Evolutionary conservation across 1,140 invertebrate species (phyloP), one percentile per base, ranked within the genome.

Genomic region (Pseudobourletiella spinata): DNA sequence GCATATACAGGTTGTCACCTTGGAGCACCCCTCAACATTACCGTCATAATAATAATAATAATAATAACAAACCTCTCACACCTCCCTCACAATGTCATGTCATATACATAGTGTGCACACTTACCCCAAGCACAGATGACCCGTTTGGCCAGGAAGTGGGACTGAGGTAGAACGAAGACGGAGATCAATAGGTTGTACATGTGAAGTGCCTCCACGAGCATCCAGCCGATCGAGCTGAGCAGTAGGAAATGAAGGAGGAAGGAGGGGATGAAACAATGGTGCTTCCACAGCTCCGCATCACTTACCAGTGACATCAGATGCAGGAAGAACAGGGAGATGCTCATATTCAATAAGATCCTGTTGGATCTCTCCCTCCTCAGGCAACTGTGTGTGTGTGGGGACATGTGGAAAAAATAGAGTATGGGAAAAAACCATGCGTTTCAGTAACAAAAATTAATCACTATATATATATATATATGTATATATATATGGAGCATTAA

Each of bases 131-230:
- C 79, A 28, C 76, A 63, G 14, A 79, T n/a, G 55, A 74, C 73
- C 60, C 80, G 69, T 65, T 81, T 81, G 15, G 79, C 48, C 71
- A 81, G 76, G 65, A 81, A 82, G 25, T 73, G 71, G 2, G 73
- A 74, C 26, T 80, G 77, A 26, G 78, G 74, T 18, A 73, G 68
- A 26, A 78, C 77, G 59, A 81, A 81, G 0, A 81, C 80, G n/a
- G 76, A 76, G 30, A 81, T 77, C 2, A 81, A 72, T 11, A 81
- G 72, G 28, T 79, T 78, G 69, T 80, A 80, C 79, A 81, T 81
- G 66, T 80, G 77, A 20, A 77, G 64, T 2, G 79, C 80, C 61
- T 82, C 79, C 3, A 80, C 74, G 39, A 78, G 70, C 79, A 81
- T 81, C 80, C 80, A 82, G 43, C 74, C 70, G 32, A 82, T 68